A percentile compares a stretch with the other conserved stretches of the same genome.
These are phyloP conservation scores for Cynopterus sphinx DNA, from an alignment of 2,797 vertebrate genomes.

Conservation along the genomic window DNA sequence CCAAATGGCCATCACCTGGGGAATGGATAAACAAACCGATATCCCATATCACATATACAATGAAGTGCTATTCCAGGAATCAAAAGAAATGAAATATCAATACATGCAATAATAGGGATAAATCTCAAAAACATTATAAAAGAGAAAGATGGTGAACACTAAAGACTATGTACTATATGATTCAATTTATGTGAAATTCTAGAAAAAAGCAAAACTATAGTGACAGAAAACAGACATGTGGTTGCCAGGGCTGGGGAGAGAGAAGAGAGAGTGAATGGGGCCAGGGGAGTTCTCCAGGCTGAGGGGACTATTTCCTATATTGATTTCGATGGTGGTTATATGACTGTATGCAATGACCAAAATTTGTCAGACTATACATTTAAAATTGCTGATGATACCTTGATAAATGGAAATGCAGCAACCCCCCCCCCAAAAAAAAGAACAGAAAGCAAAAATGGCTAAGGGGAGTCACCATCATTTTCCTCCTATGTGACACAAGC, in stretches of 20 bases:
- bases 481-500: neutral
- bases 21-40: neutral
- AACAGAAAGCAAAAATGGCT: neutral
- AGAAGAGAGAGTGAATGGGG: neutral
- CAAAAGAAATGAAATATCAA: neutral
- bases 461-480: neutral
- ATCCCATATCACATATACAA: neutral
- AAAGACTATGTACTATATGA: neutral
- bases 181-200: slow-evolving; percentile 16
- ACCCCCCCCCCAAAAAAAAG: neutral
- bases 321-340: neutral
- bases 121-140: neutral
- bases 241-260: neutral
- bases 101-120: neutral
- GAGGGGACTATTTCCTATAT: neutral
- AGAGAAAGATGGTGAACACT: neutral
- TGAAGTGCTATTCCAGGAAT: neutral
- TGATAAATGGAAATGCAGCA: neutral
- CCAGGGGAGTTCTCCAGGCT: neutral
- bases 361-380: neutral
- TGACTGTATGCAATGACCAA: neutral
- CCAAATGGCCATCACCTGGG: neutral
- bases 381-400: neutral
- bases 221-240: neutral
- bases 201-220: slow-evolving; percentile 9